Evolutionary conservation across 2,888 invertebrate genomes (phyloP).

Genomic region (Nemoura dubitans): DNA sequence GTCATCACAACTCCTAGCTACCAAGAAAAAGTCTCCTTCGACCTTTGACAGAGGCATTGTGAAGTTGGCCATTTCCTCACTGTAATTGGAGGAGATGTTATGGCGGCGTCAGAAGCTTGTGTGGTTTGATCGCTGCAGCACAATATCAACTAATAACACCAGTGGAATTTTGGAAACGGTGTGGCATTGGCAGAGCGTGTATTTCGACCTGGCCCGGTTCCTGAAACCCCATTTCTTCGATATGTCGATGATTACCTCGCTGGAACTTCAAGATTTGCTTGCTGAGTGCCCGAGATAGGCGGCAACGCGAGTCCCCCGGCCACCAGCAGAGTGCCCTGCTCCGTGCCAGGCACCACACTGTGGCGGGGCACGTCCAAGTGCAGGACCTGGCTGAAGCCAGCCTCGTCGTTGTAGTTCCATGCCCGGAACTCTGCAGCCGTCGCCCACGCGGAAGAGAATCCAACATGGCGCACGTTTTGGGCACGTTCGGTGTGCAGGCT

Average conservation of each 20-base stretch:
- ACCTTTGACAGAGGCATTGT: too few species aligned
- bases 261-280: slow-evolving; percentile 40
- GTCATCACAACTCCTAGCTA: too few species aligned
- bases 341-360: slow-evolving; percentile 72
- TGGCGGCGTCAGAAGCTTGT: too few species aligned
- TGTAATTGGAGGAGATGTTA: too few species aligned
- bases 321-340: slow-evolving; percentile 68
- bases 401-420: slow-evolving; percentile 77
- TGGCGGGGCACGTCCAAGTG: slow-evolving; percentile 69
- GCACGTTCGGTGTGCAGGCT: slow-evolving; percentile 70
- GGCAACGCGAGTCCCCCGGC: slow-evolving; percentile 72
- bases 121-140: too few species aligned
- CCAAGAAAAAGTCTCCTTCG: too few species aligned
- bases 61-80: too few species aligned
- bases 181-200: too few species aligned
- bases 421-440: slow-evolving; percentile 72
- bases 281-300: slow-evolving; percentile 2
- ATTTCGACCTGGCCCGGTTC: too few species aligned
- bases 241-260: slow-evolving; percentile 44
- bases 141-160: too few species aligned
- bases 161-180: too few species aligned
- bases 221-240: too few species aligned
- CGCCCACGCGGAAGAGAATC: slow-evolving; percentile 72
- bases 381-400: slow-evolving; percentile 74
- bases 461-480: slow-evolving; percentile 69